Evolutionary conservation across 1,140 invertebrate species (phyloP), one percentile per base, ranked within the genome.

Genomic region (Bradynema listronoti): DNA sequence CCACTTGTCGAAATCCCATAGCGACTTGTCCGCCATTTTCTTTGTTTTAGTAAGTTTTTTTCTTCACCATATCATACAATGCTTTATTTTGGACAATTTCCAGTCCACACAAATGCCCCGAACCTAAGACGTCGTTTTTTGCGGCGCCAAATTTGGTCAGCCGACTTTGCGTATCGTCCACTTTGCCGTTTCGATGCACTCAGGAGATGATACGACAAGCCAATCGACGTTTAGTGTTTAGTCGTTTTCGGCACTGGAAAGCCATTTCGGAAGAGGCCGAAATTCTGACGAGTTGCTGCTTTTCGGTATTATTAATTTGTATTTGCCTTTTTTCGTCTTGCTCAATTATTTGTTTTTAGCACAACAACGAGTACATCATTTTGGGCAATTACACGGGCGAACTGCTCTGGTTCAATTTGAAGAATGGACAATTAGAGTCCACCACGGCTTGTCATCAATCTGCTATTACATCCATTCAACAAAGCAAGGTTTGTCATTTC

Each of bases 91-190:
- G 3, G 19, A 9, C 34, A 30, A 50, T 36, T 34, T 67, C 34
- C 71, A 88, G 87, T 58, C 90, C 90, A 3, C 91, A 96, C 79
- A 88, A 90, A 78, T 95, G 91, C 81, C 81, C 82, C 50, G 89
- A 91, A 81, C 88, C 88, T 0, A 85, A 86, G 74, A 84, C 85
- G 61, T 85, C 84, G 61, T 86, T 84, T 66, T 82, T 81, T 61
- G 81, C 86, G 1, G 85, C 88, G 16, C 81, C 80, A 0, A 90
- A 90, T 81, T 83, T 88, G 41, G 77, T 79, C 7, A 56, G 79
- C 5, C 72, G 82, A 46, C 55, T 79, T 24, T 42, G 42, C 7
- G 56, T 14, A 32, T 43, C 45, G 14, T 66, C 56, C 7, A 66
- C 30, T 33, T 51, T 50, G 2, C 68, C 65, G 5, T 66, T 63